Evolutionary conservation across 2,113 vertebrate genomes (phyloP).

Genomic region (Neolamprologus hecqui): DNA sequence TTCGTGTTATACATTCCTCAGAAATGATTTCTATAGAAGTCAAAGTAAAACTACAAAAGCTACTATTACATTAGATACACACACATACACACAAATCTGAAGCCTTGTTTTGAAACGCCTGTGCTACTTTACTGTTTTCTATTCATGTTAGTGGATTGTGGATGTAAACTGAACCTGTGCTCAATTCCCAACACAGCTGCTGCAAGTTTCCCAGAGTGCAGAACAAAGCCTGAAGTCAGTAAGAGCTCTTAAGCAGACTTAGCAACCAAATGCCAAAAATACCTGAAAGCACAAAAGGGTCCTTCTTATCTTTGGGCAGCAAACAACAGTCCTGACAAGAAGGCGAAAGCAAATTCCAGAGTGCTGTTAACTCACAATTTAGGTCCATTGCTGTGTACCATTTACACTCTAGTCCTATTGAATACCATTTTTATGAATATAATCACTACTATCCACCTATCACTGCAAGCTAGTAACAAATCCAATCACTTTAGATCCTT

Average conservation of each 20-base stretch:
- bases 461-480: neutral
- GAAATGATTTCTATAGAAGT: neutral
- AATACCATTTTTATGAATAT: neutral
- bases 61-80: neutral
- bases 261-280: neutral
- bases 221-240: neutral
- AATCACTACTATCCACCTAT: neutral
- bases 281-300: neutral
- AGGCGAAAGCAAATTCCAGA: neutral
- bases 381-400: neutral
- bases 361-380: neutral
- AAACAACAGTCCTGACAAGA: neutral
- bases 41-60: neutral
- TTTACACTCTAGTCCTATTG: neutral
- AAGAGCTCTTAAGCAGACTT: neutral
- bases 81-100: neutral
- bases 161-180: neutral
- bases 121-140: neutral
- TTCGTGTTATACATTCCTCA: neutral
- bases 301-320: neutral
- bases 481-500: neutral
- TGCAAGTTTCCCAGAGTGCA: neutral
- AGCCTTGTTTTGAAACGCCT: neutral
- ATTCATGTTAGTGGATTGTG: neutral
- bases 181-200: neutral